Evolutionary conservation across 2,888 invertebrate species (phyloP), one percentile per base, ranked within the genome.

Genomic region (Microctonus brassicae): DNA sequence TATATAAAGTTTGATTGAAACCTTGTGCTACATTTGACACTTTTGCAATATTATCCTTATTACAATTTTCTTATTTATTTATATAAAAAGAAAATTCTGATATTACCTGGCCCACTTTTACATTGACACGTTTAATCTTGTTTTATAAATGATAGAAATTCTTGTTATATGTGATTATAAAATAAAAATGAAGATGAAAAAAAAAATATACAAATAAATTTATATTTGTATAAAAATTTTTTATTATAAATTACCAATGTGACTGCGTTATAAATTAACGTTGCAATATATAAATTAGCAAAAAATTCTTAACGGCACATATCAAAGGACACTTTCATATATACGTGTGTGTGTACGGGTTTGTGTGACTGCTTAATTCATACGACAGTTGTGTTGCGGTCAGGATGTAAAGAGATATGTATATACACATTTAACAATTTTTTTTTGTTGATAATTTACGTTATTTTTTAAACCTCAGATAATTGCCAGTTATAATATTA

Each of bases 321-420:
- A 81, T 83, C 82, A 83, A 83, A 81, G 81, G 75, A 71, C 80
- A 60, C 33, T 53, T 34, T 60, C 68, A 34, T 36, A 66, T 36
- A 73, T 79, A 80, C 78, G 53, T 36, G 1, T 29, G n/a, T n/a
- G n/a, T n/a, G n/a, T n/a, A n/a, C n/a, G n/a, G n/a, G n/a, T n/a
- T n/a, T 47, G 17, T 17, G 80, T 82, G 82, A 82, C 75, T 81
- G 79, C 83, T 82, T 80, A 80, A 82, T 82, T 82, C 79, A 74
- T 64, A 71, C 57, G 69, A 63, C 75, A 74, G 72, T 69, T 76
- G 67, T 69, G 69, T 60, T 24, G 73, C 69, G 20, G 63, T 29
- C 70, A 67, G 66, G 11, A 53, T 24, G 60, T 13, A 63, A 33
- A 57, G n/a, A 36, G 36, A 52, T 53, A n/a, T n/a, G n/a, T n/a